Conservation (phyloP, 2,113 vertebrate species). For the Xiphophorus hellerii region DNA sequence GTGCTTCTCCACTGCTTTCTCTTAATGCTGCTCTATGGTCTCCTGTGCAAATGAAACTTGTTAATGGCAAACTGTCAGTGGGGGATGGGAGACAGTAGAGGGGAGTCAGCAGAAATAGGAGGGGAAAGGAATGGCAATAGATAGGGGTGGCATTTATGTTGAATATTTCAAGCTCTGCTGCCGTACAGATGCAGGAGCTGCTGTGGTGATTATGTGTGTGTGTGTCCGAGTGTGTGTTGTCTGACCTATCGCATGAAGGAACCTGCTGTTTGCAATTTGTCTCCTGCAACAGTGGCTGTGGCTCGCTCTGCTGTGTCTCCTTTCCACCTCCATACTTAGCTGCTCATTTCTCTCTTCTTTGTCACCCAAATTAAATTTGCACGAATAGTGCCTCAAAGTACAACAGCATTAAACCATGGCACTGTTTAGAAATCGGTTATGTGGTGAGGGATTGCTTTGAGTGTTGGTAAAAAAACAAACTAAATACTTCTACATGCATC, state of each 20-base stretch:
- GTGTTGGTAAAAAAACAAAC: neutral
- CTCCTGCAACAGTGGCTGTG: conserved; percentile 27
- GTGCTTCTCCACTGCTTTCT: conserved; percentile 27
- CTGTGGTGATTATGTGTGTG: conserved; percentile 26
- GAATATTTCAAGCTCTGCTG: conserved; percentile 55
- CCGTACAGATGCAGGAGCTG: conserved; percentile 21
- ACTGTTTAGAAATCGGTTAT: neutral
- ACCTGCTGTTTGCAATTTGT: conserved; percentile 40
- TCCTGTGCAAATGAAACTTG: conserved; percentile 63
- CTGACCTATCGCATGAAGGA: conserved; percentile 30
- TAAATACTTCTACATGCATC: neutral
- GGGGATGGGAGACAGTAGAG: conserved; percentile 24
- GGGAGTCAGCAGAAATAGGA: conserved; percentile 9
- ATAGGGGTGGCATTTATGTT: conserved; percentile 55
- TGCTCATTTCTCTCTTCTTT: conserved; percentile 14
- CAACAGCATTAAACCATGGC: neutral
- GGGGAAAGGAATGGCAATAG: conserved; percentile 31
- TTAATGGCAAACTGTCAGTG: conserved; percentile 66
- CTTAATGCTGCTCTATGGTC: conserved; percentile 45
- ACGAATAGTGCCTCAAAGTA: neutral
- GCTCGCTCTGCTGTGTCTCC: conserved; percentile 19
- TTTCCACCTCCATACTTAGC: conserved; percentile 20
- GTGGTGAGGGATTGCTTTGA: neutral
- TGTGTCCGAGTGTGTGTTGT: conserved; percentile 17
- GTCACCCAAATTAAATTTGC: conserved; percentile 16